A percentile compares a stretch with the other conserved stretches of the same genome.
Conservation (phyloP, 2,113 vertebrate genomes). For the Bettongia penicillata region DNA sequence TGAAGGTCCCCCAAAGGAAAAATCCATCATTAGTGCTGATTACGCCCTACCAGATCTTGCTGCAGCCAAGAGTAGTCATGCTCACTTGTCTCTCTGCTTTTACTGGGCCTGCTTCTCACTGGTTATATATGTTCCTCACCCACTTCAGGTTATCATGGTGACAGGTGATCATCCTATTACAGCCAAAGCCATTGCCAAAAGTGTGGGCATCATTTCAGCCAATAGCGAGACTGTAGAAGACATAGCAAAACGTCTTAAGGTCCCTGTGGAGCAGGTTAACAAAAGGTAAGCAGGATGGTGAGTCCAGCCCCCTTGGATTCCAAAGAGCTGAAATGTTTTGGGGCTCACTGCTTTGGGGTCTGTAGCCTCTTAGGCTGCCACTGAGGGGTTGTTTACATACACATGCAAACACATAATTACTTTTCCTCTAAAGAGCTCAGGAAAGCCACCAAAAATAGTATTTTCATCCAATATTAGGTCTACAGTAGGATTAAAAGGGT, state of each 20-base stretch:
- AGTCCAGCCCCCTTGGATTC: accelerated
- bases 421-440: neutral
- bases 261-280: conserved; percentile 85
- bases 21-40: neutral
- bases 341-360: neutral
- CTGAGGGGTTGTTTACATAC: neutral
- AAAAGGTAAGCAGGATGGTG: conserved; percentile 76
- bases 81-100: neutral
- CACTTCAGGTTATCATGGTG: conserved; percentile 88
- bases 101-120: neutral
- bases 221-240: conserved; percentile 88
- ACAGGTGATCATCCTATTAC: conserved; percentile 89
- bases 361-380: neutral
- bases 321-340: neutral
- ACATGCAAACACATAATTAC: neutral
- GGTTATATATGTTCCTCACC: neutral
- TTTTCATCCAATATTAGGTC: neutral
- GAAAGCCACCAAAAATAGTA: neutral
- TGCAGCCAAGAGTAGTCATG: neutral
- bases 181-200: conserved; percentile 89
- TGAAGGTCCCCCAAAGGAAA: neutral
- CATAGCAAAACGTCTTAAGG: conserved; percentile 86
- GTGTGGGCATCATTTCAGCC: conserved; percentile 88
- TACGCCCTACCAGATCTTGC: neutral
- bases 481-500: neutral